Conservation (phyloP, 2,797 vertebrate genomes). For the Eulemur mongoz region DNA sequence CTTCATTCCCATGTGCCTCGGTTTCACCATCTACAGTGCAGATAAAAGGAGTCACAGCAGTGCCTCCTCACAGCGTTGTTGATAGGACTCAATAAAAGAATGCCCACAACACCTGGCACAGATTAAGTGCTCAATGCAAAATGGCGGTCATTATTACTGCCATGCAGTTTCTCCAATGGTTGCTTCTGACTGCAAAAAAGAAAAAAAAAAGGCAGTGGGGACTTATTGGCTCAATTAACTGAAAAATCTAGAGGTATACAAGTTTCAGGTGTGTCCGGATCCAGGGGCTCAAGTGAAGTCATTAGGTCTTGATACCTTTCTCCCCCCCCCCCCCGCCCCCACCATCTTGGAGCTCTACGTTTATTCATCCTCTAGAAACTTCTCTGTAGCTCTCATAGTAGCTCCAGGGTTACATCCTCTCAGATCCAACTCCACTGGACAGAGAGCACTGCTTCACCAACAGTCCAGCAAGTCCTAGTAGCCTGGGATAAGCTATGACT, state of each 20-base stretch:
- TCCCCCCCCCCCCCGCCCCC: too few relatives aligned
- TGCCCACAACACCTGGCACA: neutral
- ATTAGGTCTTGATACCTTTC: neutral
- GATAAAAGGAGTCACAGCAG: neutral
- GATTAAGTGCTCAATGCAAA: neutral
- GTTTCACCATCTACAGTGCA: neutral
- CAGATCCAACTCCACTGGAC: neutral
- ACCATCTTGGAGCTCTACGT: neutral
- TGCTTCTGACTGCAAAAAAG: neutral
- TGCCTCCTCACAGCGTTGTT: neutral
- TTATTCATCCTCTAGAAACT: neutral
- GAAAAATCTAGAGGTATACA: neutral
- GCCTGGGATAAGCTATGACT: neutral
- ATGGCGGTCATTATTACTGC: accelerated
- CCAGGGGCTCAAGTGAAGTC: neutral
- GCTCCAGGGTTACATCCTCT: neutral
- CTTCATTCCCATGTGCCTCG: neutral
- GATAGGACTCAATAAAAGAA: neutral
- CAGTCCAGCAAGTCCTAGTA: neutral
- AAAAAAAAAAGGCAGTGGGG: neutral
- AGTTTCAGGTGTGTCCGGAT: neutral
- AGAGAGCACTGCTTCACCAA: neutral
- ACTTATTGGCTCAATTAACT: neutral
- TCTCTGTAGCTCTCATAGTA: neutral
- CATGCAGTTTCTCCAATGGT: neutral